These are phyloP conservation scores for Euphydryas editha DNA, from an alignment of 2,888 invertebrate genomes.

Conservation along the genomic window DNA sequence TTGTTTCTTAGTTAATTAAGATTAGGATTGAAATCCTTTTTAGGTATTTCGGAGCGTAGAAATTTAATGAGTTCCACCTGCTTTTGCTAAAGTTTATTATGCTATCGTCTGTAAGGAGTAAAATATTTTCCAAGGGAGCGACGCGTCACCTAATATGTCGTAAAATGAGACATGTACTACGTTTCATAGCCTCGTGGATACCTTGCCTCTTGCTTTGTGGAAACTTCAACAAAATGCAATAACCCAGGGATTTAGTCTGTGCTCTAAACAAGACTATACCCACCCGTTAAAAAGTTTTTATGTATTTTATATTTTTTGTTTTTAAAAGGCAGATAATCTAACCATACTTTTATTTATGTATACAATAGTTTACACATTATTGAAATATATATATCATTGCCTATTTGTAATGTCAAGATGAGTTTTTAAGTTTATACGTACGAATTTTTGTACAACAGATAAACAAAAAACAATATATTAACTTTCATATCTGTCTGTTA, in stretches of 20 bases:
- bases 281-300: not conserved
- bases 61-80: slow-evolving; percentile 19
- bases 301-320: not conserved
- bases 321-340: not conserved
- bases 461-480: too few relatives aligned
- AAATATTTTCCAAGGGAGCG: slow-evolving; percentile 62
- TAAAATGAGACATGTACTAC: slow-evolving; percentile 69
- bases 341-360: too few relatives aligned
- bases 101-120: slow-evolving; percentile 50
- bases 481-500: too few relatives aligned
- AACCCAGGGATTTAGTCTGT: not conserved
- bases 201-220: slow-evolving; percentile 9
- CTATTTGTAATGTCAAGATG: too few relatives aligned
- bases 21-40: slow-evolving; percentile 1
- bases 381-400: too few relatives aligned
- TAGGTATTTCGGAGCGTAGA: slow-evolving; percentile 9
- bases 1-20: not conserved
- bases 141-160: slow-evolving; percentile 58
- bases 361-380: too few relatives aligned
- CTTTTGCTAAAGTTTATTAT: slow-evolving; percentile 57
- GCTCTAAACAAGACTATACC: not conserved
- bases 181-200: slow-evolving; percentile 55
- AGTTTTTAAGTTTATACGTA: too few relatives aligned
- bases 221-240: slow-evolving; percentile 12
- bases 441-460: too few relatives aligned